These are phyloP conservation scores for Orthonyx spaldingii DNA, from an alignment of 2,113 vertebrate genomes.

Conservation along the genomic window DNA sequence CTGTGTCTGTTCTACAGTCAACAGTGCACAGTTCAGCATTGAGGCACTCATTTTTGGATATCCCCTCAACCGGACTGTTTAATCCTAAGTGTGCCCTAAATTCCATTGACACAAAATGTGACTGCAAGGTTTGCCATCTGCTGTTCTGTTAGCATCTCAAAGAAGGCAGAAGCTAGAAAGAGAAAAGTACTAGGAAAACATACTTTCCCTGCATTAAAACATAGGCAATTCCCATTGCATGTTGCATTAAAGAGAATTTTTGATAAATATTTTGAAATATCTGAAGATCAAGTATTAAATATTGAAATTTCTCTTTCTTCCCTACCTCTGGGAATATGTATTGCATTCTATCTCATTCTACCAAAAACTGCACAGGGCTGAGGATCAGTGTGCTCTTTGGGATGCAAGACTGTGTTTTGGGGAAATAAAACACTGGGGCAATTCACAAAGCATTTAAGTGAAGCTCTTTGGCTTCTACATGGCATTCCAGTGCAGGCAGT, in stretches of 20 bases:
- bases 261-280: not conserved
- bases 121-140: not conserved
- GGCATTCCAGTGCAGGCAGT: not conserved
- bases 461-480: not conserved
- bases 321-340: not conserved
- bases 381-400: not conserved
- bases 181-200: not conserved
- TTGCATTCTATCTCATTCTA: not conserved
- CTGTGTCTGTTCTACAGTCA: not conserved
- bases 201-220: not conserved
- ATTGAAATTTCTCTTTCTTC: not conserved
- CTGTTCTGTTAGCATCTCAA: not conserved
- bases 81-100: not conserved
- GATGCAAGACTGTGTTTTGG: not conserved
- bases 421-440: not conserved
- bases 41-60: rapidly evolving
- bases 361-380: not conserved
- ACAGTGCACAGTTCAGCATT: not conserved
- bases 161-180: not conserved
- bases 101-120: not conserved
- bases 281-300: not conserved
- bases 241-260: not conserved
- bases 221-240: not conserved
- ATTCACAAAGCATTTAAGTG: not conserved
- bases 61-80: not conserved